Evolutionary conservation across 2,113 vertebrate species (phyloP).

Genomic region (Eptatretus burgeri): DNA sequence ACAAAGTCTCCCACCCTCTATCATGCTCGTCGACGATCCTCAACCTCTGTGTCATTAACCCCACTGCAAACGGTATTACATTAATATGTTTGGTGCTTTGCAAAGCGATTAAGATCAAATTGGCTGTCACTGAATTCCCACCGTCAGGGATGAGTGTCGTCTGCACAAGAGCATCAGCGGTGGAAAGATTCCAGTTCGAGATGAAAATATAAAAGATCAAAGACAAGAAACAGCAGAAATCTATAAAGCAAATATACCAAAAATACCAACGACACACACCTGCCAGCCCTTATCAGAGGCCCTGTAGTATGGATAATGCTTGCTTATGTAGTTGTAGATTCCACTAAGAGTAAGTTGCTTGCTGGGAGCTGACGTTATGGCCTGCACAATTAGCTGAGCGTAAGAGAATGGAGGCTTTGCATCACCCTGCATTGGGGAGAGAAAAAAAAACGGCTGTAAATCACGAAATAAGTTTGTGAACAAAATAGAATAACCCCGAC

Average conservation of each 20-base stretch:
- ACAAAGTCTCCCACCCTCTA: too few relatives aligned
- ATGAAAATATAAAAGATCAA: too few relatives aligned
- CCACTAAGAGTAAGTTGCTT: slow-evolving; percentile 81
- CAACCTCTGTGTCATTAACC: too few relatives aligned
- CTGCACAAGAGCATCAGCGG: too few relatives aligned
- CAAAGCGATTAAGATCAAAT: too few relatives aligned
- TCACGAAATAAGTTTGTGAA: slow-evolving; percentile 10
- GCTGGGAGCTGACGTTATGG: slow-evolving; percentile 71
- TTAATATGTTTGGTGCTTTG: too few relatives aligned
- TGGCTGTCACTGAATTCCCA: too few relatives aligned
- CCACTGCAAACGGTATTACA: too few relatives aligned
- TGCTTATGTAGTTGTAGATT: slow-evolving; percentile 90
- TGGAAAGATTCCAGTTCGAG: too few relatives aligned
- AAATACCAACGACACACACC: slow-evolving; percentile 18
- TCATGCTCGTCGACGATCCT: too few relatives aligned
- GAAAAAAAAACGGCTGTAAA: background rate
- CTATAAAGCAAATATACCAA: slow-evolving; percentile 7
- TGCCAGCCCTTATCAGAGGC: slow-evolving; percentile 97
- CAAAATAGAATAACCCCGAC: background rate
- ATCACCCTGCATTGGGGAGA: slow-evolving; percentile 32
- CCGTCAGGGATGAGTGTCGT: too few relatives aligned
- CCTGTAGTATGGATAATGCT: slow-evolving; percentile 83
- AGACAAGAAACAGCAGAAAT: slow-evolving; percentile 11
- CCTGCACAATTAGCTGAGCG: slow-evolving; percentile 78
- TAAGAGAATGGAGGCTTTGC: slow-evolving; percentile 88